phyloP scores from a whole-genome alignment of 2,888 invertebrate genomes.

The Drosophila algonquin region DNA sequence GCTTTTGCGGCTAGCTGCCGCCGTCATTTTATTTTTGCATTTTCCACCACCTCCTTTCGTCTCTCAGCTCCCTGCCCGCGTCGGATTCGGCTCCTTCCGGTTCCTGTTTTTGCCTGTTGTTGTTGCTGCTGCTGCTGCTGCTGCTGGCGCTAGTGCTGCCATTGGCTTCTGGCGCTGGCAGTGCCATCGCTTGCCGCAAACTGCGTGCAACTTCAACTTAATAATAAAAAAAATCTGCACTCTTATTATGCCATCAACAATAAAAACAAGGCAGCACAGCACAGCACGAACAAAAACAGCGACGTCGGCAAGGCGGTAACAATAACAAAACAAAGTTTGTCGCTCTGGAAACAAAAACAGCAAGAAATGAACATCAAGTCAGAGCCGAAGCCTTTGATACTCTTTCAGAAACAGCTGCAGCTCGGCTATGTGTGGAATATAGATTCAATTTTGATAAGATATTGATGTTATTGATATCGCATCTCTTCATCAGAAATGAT shows the following conservation, averaged over 20 bases:
- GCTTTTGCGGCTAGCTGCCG: constrained; percentile 25
- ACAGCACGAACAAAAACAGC: constrained; percentile 30
- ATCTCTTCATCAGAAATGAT: too few species aligned
- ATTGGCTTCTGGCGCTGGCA: constrained; percentile 41
- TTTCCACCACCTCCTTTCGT: background rate
- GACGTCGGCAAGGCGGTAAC: constrained; percentile 45
- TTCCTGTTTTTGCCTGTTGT: constrained; percentile 19
- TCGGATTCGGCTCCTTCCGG: constrained; percentile 20
- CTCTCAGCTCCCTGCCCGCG: background rate
- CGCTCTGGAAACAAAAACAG: constrained; percentile 22
- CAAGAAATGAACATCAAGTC: constrained; percentile 2
- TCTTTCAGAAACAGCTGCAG: background rate
- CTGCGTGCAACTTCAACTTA: constrained; percentile 73
- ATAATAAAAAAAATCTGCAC: constrained; percentile 61
- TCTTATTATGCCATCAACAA: constrained; percentile 74
- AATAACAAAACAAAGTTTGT: constrained; percentile 49
- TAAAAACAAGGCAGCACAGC: constrained; percentile 58
- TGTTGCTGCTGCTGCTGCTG: constrained; percentile 26
- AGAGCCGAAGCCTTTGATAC: background rate
- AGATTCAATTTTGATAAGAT: too few species aligned
- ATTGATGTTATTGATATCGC: too few species aligned
- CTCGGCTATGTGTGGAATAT: background rate
- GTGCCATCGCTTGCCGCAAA: constrained; percentile 42
- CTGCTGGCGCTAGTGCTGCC: constrained; percentile 4
- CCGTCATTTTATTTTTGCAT: constrained; percentile 55